phyloP scores from a whole-genome alignment of 1,140 invertebrate genomes.

The Eumaeus atala region DNA sequence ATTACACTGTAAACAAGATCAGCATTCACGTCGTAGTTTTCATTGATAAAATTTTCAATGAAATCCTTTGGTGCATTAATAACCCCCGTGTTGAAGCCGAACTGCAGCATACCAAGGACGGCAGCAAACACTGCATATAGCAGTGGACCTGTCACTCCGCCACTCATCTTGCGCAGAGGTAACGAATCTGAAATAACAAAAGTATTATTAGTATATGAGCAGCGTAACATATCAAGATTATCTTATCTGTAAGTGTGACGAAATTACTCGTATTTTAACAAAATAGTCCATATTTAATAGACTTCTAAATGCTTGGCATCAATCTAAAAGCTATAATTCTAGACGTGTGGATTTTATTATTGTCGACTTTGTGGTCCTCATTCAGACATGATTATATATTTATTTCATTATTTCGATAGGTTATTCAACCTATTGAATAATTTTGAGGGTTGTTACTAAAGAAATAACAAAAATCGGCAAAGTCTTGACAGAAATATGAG shows the following conservation, averaged over 20 bases:
- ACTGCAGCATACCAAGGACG: slow-evolving; percentile 97
- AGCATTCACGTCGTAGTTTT: slow-evolving; percentile 82
- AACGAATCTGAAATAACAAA: slow-evolving; percentile 33
- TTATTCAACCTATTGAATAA: too few species aligned
- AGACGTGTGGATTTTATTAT: too few species aligned
- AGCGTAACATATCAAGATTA: background rate
- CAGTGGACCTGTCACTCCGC: slow-evolving; percentile 90
- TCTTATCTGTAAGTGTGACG: background rate
- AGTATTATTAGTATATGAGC: background rate
- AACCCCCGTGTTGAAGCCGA: slow-evolving; percentile 99
- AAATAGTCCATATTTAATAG: too few species aligned
- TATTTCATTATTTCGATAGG: too few species aligned
- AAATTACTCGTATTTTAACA: background rate
- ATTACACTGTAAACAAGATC: slow-evolving; percentile 90
- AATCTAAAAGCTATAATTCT: too few species aligned
- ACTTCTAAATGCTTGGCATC: too few species aligned
- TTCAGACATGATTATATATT: too few species aligned
- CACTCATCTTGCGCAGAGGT: slow-evolving; percentile 38
- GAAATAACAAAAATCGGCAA: too few species aligned
- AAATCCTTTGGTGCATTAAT: slow-evolving; percentile 96
- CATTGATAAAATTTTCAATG: slow-evolving; percentile 95
- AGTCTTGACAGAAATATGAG: too few species aligned
- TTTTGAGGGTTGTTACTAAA: too few species aligned
- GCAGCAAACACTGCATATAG: slow-evolving; percentile 94
- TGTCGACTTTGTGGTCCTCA: too few species aligned